These are phyloP conservation scores for Papilio glaucus DNA, from an alignment of 1,140 invertebrate species.

Conservation along the genomic window DNA sequence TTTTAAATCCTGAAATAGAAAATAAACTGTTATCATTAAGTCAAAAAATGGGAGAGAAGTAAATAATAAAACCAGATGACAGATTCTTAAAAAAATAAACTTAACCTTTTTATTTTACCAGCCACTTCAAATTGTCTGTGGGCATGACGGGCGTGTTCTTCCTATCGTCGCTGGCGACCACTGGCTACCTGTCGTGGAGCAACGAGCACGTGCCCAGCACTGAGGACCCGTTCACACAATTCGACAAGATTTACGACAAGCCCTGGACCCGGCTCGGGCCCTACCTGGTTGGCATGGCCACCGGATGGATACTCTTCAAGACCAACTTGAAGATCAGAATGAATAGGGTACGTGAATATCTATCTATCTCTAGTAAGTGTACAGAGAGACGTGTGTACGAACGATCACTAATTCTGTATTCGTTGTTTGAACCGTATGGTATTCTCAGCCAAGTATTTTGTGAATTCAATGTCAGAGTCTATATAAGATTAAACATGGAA, in stretches of 20 bases:
- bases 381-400: too few species aligned
- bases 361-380: neutral
- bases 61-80: too few species aligned
- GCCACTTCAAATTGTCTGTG: conserved; percentile 89
- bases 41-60: neutral
- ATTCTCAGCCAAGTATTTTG: too few species aligned
- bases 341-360: conserved; percentile 85
- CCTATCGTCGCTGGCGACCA: conserved; percentile 90
- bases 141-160: conserved; percentile 86
- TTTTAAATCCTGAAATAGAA: neutral
- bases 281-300: conserved; percentile 92
- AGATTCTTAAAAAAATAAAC: too few species aligned
- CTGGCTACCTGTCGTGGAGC: conserved; percentile 90
- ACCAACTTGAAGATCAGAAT: conserved; percentile 91
- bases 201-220: conserved; percentile 91
- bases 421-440: too few species aligned
- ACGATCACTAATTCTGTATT: too few species aligned
- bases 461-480: too few species aligned
- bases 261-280: conserved; percentile 93
- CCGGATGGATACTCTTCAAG: conserved; percentile 92
- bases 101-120: conserved; percentile 60
- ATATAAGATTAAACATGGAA: too few species aligned
- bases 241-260: conserved; percentile 95
- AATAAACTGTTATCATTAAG: too few species aligned
- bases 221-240: conserved; percentile 92